phyloP scores from a whole-genome alignment of 2,888 invertebrate genomes.

The Junonia oenone region DNA sequence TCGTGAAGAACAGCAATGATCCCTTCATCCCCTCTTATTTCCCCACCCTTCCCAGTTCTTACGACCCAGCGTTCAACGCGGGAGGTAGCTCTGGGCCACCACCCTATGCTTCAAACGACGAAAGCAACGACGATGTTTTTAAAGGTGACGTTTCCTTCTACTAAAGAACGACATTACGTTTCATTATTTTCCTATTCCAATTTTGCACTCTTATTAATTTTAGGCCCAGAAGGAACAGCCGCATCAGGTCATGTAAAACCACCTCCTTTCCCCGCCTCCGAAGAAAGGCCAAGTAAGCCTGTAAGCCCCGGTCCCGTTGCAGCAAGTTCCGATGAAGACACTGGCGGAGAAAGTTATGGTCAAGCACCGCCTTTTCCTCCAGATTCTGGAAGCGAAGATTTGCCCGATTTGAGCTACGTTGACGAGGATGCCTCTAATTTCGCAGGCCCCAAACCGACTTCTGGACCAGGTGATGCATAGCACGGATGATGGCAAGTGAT shows the following conservation, averaged over 20 bases:
- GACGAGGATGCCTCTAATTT: slow-evolving; percentile 56
- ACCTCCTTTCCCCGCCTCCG: slow-evolving; percentile 59
- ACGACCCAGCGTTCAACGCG: slow-evolving; percentile 69
- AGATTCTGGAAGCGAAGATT: slow-evolving; percentile 38
- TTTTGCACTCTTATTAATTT: slow-evolving; percentile 26
- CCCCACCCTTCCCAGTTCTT: slow-evolving; percentile 79
- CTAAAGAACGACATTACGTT: no score
- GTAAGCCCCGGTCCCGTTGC: slow-evolving; percentile 10
- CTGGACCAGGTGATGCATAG: slow-evolving; percentile 74
- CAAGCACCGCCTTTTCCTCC: slow-evolving; percentile 31
- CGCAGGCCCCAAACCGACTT: slow-evolving; percentile 51
- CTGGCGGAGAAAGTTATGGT: slow-evolving; percentile 33
- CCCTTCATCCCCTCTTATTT: slow-evolving; percentile 81
- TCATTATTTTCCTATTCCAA: background rate
- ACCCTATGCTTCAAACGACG: slow-evolving; percentile 43
- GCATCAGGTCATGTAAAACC: slow-evolving; percentile 80
- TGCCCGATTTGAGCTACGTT: slow-evolving; percentile 40
- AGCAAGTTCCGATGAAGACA: slow-evolving; percentile 26
- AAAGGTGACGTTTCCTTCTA: no score
- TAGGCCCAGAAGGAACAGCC: slow-evolving; percentile 76
- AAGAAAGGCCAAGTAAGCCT: slow-evolving; percentile 44
- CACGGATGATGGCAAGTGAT: slow-evolving; percentile 56
- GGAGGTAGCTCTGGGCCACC: slow-evolving; percentile 38
- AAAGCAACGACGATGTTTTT: slow-evolving; percentile 57
- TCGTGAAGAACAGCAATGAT: slow-evolving; percentile 85